Evolutionary conservation across 37 sponge, comb jelly and placozoan species (phyloP).

Genomic region (Halichondria panicea): DNA sequence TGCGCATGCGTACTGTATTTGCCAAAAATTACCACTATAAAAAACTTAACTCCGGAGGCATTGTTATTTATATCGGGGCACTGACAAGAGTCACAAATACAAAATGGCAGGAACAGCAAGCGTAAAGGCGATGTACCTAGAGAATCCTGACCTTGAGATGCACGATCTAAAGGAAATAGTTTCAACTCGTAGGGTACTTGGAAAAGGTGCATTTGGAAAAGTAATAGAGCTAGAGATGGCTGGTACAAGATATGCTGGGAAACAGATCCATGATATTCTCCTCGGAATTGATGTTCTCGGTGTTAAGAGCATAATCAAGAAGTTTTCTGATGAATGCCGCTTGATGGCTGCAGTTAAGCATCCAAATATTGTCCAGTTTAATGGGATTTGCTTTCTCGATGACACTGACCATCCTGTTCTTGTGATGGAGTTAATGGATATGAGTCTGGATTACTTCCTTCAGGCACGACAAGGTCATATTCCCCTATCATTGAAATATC

Average conservation of each 20-base stretch:
- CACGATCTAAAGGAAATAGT: background rate
- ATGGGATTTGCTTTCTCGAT: conserved; percentile 16
- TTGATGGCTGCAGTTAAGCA: conserved; percentile 25
- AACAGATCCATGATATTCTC: conserved; percentile 7
- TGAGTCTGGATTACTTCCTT: conserved; percentile 15
- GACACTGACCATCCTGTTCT: conserved; percentile 1
- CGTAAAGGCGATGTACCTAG: background rate
- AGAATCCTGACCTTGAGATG: background rate
- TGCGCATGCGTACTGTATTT: too few relatives aligned
- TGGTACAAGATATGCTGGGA: conserved; percentile 6
- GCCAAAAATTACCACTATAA: too few relatives aligned
- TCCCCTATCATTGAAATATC: conserved; percentile 7
- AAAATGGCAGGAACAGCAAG: background rate
- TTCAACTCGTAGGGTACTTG: conserved; percentile 6
- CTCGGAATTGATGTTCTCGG: background rate
- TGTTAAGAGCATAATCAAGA: background rate
- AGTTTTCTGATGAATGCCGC: conserved; percentile 19
- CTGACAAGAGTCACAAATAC: too few relatives aligned
- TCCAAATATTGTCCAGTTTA: conserved; percentile 49
- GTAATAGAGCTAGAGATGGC: conserved; percentile 15
- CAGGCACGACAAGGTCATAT: background rate
- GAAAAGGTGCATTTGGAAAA: conserved; percentile 12
- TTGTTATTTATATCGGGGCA: too few relatives aligned
- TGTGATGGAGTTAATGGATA: conserved; percentile 31
- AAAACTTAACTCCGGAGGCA: too few relatives aligned